phyloP scores from a whole-genome alignment of 2,113 vertebrate genomes.

The Seriola dumerili region DNA sequence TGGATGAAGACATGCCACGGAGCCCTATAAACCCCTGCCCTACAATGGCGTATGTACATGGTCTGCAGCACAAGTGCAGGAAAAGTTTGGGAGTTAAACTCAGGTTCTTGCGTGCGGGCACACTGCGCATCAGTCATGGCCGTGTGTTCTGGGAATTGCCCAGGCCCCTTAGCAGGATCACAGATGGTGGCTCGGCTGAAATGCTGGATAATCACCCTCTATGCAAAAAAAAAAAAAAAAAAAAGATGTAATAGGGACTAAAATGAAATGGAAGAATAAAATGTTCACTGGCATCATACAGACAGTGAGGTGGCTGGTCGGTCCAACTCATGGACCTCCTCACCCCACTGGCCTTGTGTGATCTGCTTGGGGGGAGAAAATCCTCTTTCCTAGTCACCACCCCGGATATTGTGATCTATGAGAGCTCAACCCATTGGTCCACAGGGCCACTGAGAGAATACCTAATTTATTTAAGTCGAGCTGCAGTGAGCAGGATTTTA shows the following conservation, averaged over 20 bases:
- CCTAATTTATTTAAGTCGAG: conserved; percentile 54
- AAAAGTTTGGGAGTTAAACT: conserved; percentile 57
- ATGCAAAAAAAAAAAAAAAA: conserved; percentile 30
- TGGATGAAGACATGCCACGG: conserved; percentile 12
- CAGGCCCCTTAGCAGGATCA: conserved; percentile 59
- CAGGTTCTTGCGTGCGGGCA: conserved; percentile 58
- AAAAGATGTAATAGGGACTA: conserved; percentile 44
- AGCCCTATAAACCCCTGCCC: conserved; percentile 21
- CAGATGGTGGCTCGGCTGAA: conserved; percentile 76
- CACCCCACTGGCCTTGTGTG: conserved; percentile 27
- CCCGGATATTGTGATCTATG: conserved; percentile 46
- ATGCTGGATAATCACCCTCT: conserved; percentile 71
- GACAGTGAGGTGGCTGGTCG: conserved; percentile 37
- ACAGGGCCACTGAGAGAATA: conserved; percentile 39
- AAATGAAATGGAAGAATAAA: conserved; percentile 57
- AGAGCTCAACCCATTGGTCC: conserved; percentile 43
- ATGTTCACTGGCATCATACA: conserved; percentile 29
- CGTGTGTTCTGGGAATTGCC: conserved; percentile 66
- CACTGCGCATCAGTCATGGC: conserved; percentile 51
- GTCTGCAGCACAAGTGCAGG: conserved; percentile 17
- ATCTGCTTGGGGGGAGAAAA: conserved; percentile 50
- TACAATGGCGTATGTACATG: background rate
- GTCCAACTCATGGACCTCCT: conserved; percentile 31
- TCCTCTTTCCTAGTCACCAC: conserved; percentile 64
- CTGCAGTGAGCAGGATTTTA: conserved; percentile 48